Conservation (phyloP, 2,797 vertebrate genomes). For the Miichthys miiuy region DNA sequence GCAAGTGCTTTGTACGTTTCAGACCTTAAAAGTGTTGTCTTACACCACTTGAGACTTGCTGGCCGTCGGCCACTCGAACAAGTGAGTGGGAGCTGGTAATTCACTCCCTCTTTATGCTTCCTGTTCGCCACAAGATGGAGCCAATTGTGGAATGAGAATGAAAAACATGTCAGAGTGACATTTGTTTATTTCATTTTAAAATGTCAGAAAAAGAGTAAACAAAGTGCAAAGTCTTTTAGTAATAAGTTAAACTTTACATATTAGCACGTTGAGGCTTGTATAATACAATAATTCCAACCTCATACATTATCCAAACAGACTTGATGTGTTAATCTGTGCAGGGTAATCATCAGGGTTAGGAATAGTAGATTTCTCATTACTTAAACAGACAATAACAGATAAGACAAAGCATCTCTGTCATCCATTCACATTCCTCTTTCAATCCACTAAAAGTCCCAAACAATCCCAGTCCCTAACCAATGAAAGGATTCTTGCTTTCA, state of each 20-base stretch:
- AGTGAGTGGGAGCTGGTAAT: conserved; percentile 51
- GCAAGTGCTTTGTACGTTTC: conserved; percentile 64
- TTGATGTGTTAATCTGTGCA: conserved; percentile 51
- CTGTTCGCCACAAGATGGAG: conserved; percentile 78
- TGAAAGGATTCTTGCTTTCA: conserved; percentile 43
- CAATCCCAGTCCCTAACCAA: not conserved
- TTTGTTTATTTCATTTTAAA: conserved; percentile 62
- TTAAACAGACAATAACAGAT: conserved; percentile 49
- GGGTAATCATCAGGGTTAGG: conserved; percentile 42
- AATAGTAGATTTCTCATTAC: conserved; percentile 47
- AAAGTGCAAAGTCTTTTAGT: conserved; percentile 57
- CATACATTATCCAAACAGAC: conserved; percentile 44
- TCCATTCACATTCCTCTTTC: conserved; percentile 36
- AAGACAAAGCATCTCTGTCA: conserved; percentile 27
- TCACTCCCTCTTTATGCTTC: conserved; percentile 31
- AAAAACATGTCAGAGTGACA: conserved; percentile 1
- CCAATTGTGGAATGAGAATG: conserved; percentile 49
- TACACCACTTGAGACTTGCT: conserved; percentile 59
- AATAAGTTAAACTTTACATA: conserved; percentile 68
- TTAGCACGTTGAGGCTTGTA: conserved; percentile 16
- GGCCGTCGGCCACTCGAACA: conserved; percentile 56
- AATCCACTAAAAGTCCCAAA: conserved; percentile 27
- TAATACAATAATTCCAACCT: conserved; percentile 43
- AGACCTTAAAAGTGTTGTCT: conserved; percentile 58
- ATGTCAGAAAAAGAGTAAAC: conserved; percentile 49